phyloP scores from a whole-genome alignment of 2,888 invertebrate genomes.

The Dorcus hopei region DNA sequence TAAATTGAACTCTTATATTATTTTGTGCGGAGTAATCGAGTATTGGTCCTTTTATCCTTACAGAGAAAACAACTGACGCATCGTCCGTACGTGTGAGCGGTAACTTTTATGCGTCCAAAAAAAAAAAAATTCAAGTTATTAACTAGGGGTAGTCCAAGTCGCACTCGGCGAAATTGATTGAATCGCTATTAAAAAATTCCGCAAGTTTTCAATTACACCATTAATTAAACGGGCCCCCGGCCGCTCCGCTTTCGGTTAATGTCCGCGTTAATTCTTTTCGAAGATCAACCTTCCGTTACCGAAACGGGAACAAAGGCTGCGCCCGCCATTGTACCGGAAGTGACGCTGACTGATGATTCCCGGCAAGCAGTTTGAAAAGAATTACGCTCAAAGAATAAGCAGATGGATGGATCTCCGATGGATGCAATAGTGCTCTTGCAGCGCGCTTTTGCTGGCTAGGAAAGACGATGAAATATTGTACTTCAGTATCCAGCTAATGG shows the following conservation, averaged over 20 bases:
- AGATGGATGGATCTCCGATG: conserved; percentile 42
- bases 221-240: conserved; percentile 40
- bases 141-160: not conserved
- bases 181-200: conserved; percentile 16
- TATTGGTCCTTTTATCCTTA: too few relatives aligned
- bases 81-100: too few relatives aligned
- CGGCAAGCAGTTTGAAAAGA: conserved; percentile 44
- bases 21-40: too few relatives aligned
- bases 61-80: too few relatives aligned
- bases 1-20: too few relatives aligned
- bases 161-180: not conserved
- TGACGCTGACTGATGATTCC: conserved; percentile 51
- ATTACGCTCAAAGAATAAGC: conserved; percentile 45
- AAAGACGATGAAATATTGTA: conserved; percentile 42
- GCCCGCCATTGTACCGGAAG: conserved; percentile 47
- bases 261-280: conserved; percentile 44
- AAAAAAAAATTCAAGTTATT: not conserved
- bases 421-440: conserved; percentile 18
- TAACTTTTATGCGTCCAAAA: too few relatives aligned
- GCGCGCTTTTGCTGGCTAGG: conserved; percentile 23
- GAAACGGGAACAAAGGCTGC: conserved; percentile 41
- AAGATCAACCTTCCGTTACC: conserved; percentile 31
- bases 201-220: conserved; percentile 45
- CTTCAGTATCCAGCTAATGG: conserved; percentile 42
- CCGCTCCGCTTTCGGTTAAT: conserved; percentile 35